Base-by-base conservation (phyloP, 2,113 vertebrate genomes). In the Puntigrus tetrazona region DNA sequence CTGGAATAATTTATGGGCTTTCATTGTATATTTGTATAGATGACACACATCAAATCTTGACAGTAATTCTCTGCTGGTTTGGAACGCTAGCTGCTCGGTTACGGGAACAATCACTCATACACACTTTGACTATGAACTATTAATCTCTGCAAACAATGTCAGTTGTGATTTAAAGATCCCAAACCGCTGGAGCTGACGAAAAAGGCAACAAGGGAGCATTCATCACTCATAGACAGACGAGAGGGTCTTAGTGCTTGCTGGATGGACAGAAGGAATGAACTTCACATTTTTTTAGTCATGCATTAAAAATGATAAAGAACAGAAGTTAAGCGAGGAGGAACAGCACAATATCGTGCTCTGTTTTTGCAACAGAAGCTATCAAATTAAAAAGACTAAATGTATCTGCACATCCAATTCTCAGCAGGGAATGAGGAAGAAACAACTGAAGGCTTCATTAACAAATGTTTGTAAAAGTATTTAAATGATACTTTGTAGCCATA, bases 91-190 rank as follows among this genome's bases (percentile, higher is more conserved):
- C 67, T 38, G 31, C 69, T 36, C n/a, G 1, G 72, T 74, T 83
- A 47, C 52, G 63, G 29, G 27, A 76, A 27, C 50, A 57, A 31
- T 75, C 43, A 63, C 38, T 82, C 52, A 57, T 29, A 27, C 22
- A 73, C 25, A 73, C 34, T 57, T 57, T 57, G 31, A 52, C 69
- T 59, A 72, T 57, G 31, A 82, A 82, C 52, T 57, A 82, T 82
- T 82, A 82, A 82, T 82, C 45, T 82, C 65, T 27, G 38, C 29
- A 76, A 83, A 61, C 70, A 83, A 61, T 83, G 69, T 83, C 82
- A 63, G 38, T 63, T 75, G 72, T 83, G 70, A 83, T 83, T 63
- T 63, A 83, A 83, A 83, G 52, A 83, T 4, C 72, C 27, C 41
- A 69, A 81, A 63, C 41, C 16, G 3, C n/a, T 79, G 77, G 16